Percentiles rank a stretch among this genome's conserved stretches.
Evolutionary conservation across 2,113 vertebrate species (phyloP).

Genomic region (Notothenia rossii): DNA sequence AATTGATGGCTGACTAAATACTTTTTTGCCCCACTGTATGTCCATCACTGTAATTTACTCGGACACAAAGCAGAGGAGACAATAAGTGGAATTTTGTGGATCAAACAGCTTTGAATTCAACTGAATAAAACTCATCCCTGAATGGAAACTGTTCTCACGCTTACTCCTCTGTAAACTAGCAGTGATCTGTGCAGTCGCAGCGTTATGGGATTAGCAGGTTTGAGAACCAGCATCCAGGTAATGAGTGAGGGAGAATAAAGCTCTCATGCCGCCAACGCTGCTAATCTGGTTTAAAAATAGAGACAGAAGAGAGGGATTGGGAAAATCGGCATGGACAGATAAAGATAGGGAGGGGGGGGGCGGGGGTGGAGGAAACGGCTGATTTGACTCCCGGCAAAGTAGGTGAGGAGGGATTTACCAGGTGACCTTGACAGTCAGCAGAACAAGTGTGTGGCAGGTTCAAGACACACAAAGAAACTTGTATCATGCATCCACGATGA

Average conservation of each 20-base stretch:
- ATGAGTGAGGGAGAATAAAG: constrained; percentile 74
- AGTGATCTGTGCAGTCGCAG: constrained; percentile 35
- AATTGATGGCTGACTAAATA: too few relatives aligned
- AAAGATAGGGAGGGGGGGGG: constrained; percentile 35
- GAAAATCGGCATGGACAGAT: constrained; percentile 61
- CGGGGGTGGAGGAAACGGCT: constrained; percentile 42
- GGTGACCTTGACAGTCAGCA: constrained; percentile 60
- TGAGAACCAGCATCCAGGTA: constrained; percentile 72
- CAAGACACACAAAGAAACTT: constrained; percentile 28
- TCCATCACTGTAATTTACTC: neutral
- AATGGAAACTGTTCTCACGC: neutral
- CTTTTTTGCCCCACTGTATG: too few relatives aligned
- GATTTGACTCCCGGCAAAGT: constrained; percentile 53
- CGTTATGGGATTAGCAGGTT: constrained; percentile 69
- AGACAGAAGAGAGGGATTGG: constrained; percentile 68
- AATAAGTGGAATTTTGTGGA: neutral
- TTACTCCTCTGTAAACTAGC: constrained; percentile 31
- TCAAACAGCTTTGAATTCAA: neutral
- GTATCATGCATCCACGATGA: constrained; percentile 8
- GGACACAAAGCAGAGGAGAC: neutral
- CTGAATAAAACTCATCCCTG: neutral
- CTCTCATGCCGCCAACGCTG: constrained; percentile 56
- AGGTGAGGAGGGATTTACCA: constrained; percentile 61
- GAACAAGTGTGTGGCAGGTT: constrained; percentile 30
- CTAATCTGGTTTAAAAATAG: constrained; percentile 83